Evolutionary conservation across 2,113 vertebrate genomes (phyloP).

Genomic region (Spermophilus dauricus): DNA sequence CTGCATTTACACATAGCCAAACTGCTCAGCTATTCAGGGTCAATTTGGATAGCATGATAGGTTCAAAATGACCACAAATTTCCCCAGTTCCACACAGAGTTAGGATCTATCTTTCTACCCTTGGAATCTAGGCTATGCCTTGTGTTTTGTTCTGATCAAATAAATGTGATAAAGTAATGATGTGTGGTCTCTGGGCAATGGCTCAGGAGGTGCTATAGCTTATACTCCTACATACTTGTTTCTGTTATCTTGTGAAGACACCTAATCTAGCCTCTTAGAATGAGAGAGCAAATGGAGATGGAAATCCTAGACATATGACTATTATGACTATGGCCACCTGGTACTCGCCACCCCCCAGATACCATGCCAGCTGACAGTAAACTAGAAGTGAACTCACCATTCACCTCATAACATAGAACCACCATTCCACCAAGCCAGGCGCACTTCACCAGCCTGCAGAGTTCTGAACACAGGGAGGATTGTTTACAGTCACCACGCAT

Average conservation of each 20-base stretch:
- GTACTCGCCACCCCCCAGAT: background rate
- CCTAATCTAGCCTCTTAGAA: background rate
- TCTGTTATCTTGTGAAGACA: background rate
- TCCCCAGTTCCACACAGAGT: background rate
- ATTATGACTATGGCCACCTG: too few species aligned
- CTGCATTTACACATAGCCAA: background rate
- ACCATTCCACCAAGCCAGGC: background rate
- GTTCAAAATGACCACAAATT: background rate
- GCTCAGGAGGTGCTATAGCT: background rate
- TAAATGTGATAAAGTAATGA: background rate
- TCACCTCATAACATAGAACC: background rate
- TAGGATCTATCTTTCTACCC: background rate
- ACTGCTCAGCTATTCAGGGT: background rate
- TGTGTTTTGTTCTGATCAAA: background rate
- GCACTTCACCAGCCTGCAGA: background rate
- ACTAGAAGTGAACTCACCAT: background rate
- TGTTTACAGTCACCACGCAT: background rate
- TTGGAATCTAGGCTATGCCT: background rate
- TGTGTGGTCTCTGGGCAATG: too few species aligned
- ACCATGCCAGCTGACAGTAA: background rate
- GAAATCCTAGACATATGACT: background rate
- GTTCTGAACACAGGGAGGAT: background rate
- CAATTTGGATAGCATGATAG: background rate
- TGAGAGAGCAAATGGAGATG: background rate
- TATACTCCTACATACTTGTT: background rate